Evolutionary conservation across 2,888 invertebrate species (phyloP).

Genomic region (Eilema depressum): DNA sequence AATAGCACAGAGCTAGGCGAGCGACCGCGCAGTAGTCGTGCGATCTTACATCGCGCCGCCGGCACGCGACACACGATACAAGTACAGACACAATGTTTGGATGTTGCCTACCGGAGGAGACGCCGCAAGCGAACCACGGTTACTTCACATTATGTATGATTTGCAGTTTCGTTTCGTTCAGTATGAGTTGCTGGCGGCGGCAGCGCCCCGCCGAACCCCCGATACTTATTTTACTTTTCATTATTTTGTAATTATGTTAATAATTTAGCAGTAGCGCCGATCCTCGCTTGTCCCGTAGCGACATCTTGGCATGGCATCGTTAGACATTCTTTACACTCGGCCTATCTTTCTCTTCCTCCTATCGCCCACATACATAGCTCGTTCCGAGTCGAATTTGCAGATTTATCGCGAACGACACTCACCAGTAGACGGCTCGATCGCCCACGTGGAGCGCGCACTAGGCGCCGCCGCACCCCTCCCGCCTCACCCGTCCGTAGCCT

Average conservation of each 20-base stretch:
- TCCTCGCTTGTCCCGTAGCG: conserved; percentile 74
- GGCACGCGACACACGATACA: not conserved
- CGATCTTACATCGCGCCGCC: not conserved
- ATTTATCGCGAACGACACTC: conserved; percentile 43
- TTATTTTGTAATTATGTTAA: conserved; percentile 51
- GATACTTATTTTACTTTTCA: conserved; percentile 39
- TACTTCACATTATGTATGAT: conserved; percentile 73
- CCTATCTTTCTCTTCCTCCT: conserved; percentile 67
- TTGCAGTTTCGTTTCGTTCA: conserved; percentile 72
- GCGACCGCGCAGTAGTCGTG: not conserved
- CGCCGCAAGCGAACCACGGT: conserved; percentile 23
- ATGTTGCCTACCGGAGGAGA: conserved; percentile 8
- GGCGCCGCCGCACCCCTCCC: no score
- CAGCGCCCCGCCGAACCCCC: conserved; percentile 50
- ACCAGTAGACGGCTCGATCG: conserved; percentile 26
- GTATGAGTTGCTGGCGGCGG: conserved; percentile 69
- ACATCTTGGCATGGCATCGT: conserved; percentile 77
- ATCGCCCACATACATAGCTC: conserved; percentile 49
- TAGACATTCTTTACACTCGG: conserved; percentile 69
- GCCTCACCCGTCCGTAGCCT: not conserved
- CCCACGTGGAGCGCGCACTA: no score
- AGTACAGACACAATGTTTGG: conserved; percentile 2
- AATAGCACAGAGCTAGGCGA: conserved; percentile 2
- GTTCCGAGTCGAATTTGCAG: not conserved
- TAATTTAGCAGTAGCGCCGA: conserved; percentile 68